Percentiles rank a stretch among this genome's conserved stretches.
These are phyloP conservation scores for Diploptera punctata DNA, from an alignment of 2,888 invertebrate genomes.

Conservation along the genomic window DNA sequence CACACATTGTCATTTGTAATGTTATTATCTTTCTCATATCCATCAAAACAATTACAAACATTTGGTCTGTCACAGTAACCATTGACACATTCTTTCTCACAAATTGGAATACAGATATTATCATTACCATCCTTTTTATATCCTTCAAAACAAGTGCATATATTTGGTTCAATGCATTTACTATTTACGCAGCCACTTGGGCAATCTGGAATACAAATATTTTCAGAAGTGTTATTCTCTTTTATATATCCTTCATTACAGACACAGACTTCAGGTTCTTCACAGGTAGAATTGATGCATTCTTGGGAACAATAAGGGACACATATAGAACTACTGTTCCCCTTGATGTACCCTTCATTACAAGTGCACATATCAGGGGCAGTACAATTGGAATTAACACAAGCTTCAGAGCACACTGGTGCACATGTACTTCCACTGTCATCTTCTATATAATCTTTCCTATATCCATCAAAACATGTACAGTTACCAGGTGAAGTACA, in stretches of 20 bases:
- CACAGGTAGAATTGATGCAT: conserved; percentile 18
- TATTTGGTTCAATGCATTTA: conserved; percentile 1
- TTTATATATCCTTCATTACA: conserved; percentile 42
- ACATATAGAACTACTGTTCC: not conserved
- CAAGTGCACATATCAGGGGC: not conserved
- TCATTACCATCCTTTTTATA: not conserved
- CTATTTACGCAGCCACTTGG: conserved; percentile 14
- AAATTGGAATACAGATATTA: not conserved
- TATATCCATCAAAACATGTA: conserved; percentile 23
- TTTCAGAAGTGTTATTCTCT: not conserved
- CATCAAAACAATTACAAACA: conserved; percentile 40
- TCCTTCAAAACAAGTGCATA: not conserved
- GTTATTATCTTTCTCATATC: conserved; percentile 39
- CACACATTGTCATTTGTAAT: conserved; percentile 16
- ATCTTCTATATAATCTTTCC: not conserved
- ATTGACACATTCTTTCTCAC: not conserved
- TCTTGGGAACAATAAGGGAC: not conserved
- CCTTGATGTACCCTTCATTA: not conserved
- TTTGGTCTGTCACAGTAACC: conserved; percentile 37
- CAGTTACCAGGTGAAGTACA: conserved; percentile 19
- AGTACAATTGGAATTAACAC: not conserved
- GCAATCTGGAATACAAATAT: conserved; percentile 34
- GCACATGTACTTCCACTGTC: not conserved
- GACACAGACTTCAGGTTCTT: conserved; percentile 39
- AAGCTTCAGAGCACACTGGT: not conserved